These are phyloP conservation scores for Meandrina meandrites DNA, from an alignment of 92 coral and sea anemone species.

Conservation along the genomic window DNA sequence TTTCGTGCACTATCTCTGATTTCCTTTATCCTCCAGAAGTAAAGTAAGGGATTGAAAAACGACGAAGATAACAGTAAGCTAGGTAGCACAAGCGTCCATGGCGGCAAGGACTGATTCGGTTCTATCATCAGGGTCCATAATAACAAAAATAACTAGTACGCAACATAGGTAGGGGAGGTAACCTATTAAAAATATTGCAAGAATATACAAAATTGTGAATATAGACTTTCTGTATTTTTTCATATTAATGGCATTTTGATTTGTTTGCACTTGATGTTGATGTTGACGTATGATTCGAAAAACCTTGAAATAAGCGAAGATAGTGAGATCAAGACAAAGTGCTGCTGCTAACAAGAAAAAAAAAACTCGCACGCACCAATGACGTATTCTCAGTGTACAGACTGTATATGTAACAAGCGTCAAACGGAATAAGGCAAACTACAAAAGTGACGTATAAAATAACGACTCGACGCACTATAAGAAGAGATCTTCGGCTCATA, in stretches of 20 bases:
- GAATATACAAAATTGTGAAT: not conserved
- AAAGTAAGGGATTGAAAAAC: not conserved
- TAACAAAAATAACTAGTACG: not conserved
- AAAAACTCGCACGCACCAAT: too few species aligned
- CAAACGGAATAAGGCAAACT: too few species aligned
- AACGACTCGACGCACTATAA: conserved; percentile 4
- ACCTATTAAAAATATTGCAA: not conserved
- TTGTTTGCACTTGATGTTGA: not conserved
- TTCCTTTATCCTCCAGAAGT: not conserved
- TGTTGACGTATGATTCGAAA: conserved; percentile 8
- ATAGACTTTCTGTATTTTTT: not conserved
- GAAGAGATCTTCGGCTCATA: conserved; percentile 17
- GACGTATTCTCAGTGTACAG: not conserved
- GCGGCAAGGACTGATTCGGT: too few species aligned
- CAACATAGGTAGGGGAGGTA: not conserved
- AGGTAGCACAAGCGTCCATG: not conserved
- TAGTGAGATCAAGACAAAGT: not conserved
- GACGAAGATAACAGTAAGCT: not conserved
- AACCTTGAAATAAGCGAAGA: not conserved
- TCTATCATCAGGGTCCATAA: not conserved
- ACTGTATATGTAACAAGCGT: not conserved
- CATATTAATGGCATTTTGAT: not conserved
- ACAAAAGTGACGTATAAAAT: not conserved
- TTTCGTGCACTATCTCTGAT: not conserved
- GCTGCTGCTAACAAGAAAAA: not conserved